phyloP scores from a whole-genome alignment of 1,140 invertebrate genomes.

The Atta cephalotes region DNA sequence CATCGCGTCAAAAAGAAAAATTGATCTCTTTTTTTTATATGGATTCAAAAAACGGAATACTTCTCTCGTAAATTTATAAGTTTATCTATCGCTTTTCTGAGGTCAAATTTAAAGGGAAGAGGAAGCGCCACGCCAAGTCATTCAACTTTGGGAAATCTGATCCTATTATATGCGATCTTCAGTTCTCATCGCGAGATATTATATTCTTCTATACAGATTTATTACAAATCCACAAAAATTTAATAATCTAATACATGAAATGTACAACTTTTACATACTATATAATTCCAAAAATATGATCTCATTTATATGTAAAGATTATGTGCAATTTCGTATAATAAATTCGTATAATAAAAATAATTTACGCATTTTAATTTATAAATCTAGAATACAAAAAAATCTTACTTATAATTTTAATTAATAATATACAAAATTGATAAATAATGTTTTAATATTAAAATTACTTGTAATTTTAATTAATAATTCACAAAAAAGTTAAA shows the following conservation, averaged over 20 bases:
- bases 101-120: constrained; percentile 28
- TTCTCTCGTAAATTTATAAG: constrained; percentile 34
- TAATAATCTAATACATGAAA: background rate
- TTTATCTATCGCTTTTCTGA: constrained; percentile 12
- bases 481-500: background rate
- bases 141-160: constrained; percentile 49
- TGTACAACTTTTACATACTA: background rate
- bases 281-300: background rate
- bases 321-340: background rate
- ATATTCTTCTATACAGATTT: background rate
- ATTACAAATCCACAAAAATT: background rate
- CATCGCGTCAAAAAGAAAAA: background rate
- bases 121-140: background rate
- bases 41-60: constrained; percentile 6
- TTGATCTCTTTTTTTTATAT: background rate
- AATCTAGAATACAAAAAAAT: background rate
- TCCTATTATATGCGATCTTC: background rate
- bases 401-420: background rate
- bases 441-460: background rate
- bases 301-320: background rate
- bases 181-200: background rate
- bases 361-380: background rate
- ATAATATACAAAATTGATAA: background rate
- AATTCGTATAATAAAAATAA: background rate
- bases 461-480: background rate